Percentiles rank a stretch among this genome's conserved stretches.
Evolutionary conservation across 1,140 invertebrate species (phyloP).

Genomic region (Belonocnema kinseyi): DNA sequence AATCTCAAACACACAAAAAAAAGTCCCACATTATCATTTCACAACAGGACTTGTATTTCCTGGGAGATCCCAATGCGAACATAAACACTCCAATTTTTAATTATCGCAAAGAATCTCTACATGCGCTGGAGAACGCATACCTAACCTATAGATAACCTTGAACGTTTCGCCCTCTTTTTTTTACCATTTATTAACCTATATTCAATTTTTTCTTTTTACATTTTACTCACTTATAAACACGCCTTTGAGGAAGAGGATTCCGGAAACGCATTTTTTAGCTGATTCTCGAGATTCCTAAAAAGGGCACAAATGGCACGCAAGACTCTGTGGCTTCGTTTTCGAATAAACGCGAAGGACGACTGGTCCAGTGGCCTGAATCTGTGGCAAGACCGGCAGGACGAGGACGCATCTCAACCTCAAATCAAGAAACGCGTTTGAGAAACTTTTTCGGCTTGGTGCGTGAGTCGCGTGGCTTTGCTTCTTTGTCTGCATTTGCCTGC

Average conservation of each 20-base stretch:
- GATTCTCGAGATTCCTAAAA: background rate
- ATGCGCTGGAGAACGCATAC: no score
- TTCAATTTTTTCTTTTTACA: background rate
- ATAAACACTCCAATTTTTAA: no score
- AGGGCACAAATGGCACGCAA: background rate
- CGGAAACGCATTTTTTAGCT: constrained; percentile 3
- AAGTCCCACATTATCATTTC: no score
- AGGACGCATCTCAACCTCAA: background rate
- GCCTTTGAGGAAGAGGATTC: constrained; percentile 3
- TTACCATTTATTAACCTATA: background rate
- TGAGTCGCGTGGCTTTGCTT: constrained; percentile 2
- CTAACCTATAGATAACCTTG: no score
- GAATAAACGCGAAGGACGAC: constrained; percentile 5
- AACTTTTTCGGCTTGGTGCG: constrained; percentile 22
- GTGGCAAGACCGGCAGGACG: background rate
- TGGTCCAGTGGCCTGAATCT: constrained; percentile 2
- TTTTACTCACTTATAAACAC: constrained; percentile 1
- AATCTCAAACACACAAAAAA: no score
- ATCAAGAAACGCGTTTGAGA: constrained; percentile 9
- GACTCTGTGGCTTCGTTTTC: background rate
- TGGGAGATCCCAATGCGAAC: no score
- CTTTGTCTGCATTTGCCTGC: background rate
- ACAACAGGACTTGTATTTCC: no score
- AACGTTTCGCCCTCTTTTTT: no score
- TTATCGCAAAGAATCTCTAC: no score